Percentiles rank a stretch among this genome's conserved stretches.
Conservation (phyloP, 2,797 vertebrate genomes). For the Discoglossus pictus region DNA sequence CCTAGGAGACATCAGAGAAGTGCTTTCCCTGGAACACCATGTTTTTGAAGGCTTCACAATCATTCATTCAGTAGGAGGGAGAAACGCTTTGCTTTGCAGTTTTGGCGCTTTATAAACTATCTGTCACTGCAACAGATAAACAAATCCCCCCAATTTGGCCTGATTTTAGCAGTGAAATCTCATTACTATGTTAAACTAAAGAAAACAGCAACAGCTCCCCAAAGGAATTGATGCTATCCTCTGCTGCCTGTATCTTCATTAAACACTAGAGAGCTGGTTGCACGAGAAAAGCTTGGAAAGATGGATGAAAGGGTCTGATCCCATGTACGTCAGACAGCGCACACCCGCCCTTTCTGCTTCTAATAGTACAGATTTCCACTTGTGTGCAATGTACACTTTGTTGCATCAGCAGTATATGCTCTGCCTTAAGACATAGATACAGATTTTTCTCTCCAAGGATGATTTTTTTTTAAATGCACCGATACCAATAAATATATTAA, state of each 20-base stretch:
- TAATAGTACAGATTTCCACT: not conserved
- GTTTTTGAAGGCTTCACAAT: slow-evolving; percentile 15
- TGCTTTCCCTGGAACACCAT: not conserved
- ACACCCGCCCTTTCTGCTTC: not conserved
- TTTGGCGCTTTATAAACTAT: slow-evolving; percentile 23
- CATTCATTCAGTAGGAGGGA: not conserved
- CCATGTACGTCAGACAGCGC: slow-evolving; percentile 10
- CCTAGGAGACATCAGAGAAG: slow-evolving; percentile 2
- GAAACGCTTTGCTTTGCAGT: slow-evolving; percentile 20
- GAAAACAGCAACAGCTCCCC: slow-evolving; percentile 13
- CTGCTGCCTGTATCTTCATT: slow-evolving; percentile 28
- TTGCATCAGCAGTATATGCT: not conserved
- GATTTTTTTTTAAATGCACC: too few species aligned
- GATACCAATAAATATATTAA: too few species aligned
- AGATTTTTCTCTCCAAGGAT: not conserved
- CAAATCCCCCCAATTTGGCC: not conserved
- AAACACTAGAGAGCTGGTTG: slow-evolving; percentile 34
- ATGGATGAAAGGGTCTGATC: slow-evolving; percentile 18
- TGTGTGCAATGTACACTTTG: not conserved
- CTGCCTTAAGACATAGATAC: not conserved
- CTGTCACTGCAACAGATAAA: slow-evolving; percentile 1
- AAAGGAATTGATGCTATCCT: slow-evolving; percentile 15
- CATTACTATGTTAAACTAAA: slow-evolving; percentile 27
- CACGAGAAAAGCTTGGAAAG: slow-evolving; percentile 29
- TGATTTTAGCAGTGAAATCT: slow-evolving; percentile 22